Conservation (phyloP, 2,113 vertebrate genomes). For the Chiloscyllium plagiosum region DNA sequence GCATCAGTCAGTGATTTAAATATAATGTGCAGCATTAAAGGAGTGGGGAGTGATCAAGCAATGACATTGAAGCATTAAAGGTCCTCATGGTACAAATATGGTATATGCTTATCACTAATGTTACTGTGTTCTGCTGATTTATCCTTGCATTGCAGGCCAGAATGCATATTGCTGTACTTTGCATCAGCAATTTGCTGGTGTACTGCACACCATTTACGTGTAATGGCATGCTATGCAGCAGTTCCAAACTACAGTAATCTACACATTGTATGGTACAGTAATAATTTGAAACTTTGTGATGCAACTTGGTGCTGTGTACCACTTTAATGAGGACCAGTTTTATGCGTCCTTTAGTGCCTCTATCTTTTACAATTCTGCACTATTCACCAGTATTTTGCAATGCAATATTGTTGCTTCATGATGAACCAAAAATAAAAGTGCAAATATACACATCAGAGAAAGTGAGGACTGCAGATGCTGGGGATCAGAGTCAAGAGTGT, state of each 20-base stretch:
- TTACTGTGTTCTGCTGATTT: too few relatives aligned
- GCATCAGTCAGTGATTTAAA: neutral
- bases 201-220: neutral
- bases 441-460: neutral
- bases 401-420: neutral
- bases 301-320: neutral
- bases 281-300: neutral
- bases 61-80: neutral
- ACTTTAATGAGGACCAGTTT: neutral
- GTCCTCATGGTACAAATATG: neutral
- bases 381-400: neutral
- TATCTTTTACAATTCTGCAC: neutral
- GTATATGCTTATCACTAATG: too few relatives aligned
- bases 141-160: too few relatives aligned
- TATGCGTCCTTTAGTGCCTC: neutral
- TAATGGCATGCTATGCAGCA: neutral
- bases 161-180: too few relatives aligned
- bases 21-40: neutral
- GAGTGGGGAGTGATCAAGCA: neutral
- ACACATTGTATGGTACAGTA: neutral
- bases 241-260: neutral
- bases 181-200: too few relatives aligned
- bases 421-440: neutral
- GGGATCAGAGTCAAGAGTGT: too few relatives aligned
- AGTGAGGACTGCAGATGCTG: too few relatives aligned